A percentile compares a stretch with the other conserved stretches of the same genome.
Conservation (phyloP, 2,113 vertebrate species). For the Condylura cristata region DNA sequence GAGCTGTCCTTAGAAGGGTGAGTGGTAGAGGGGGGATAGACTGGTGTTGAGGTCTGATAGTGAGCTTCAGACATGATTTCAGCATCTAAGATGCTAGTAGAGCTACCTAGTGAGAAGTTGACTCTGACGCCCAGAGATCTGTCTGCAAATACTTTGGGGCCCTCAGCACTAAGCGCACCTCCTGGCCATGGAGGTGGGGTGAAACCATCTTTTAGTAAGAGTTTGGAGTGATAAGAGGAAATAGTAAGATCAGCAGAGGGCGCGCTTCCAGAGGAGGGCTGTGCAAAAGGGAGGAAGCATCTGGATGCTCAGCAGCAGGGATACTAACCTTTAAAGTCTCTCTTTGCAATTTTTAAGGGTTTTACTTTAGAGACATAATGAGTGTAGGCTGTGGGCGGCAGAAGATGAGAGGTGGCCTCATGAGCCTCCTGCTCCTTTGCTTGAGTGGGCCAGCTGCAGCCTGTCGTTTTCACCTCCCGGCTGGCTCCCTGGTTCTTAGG, state of each 20-base stretch:
- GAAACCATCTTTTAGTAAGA: background rate
- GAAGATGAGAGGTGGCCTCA: background rate
- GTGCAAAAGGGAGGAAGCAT: background rate
- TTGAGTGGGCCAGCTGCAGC: background rate
- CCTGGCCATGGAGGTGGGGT: background rate
- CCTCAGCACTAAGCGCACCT: background rate
- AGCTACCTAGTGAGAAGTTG: background rate
- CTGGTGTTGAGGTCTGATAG: background rate
- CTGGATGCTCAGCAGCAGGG: background rate
- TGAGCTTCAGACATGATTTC: background rate
- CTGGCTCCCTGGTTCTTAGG: rapidly evolving
- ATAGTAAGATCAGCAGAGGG: background rate
- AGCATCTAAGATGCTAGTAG: background rate
- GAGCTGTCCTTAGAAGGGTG: background rate
- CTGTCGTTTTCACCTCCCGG: background rate
- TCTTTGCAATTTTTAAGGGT: background rate
- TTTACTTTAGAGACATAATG: background rate
- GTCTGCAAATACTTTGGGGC: background rate
- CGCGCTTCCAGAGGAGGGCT: background rate
- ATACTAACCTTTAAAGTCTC: background rate
- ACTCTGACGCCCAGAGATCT: background rate
- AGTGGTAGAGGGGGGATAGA: background rate
- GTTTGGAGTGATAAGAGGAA: background rate
- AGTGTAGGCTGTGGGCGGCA: background rate
- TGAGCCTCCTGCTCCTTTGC: background rate